A percentile compares a stretch with the other conserved stretches of the same genome.
These are phyloP conservation scores for Anthoscopus minutus DNA, from an alignment of 2,113 vertebrate species.

Conservation along the genomic window DNA sequence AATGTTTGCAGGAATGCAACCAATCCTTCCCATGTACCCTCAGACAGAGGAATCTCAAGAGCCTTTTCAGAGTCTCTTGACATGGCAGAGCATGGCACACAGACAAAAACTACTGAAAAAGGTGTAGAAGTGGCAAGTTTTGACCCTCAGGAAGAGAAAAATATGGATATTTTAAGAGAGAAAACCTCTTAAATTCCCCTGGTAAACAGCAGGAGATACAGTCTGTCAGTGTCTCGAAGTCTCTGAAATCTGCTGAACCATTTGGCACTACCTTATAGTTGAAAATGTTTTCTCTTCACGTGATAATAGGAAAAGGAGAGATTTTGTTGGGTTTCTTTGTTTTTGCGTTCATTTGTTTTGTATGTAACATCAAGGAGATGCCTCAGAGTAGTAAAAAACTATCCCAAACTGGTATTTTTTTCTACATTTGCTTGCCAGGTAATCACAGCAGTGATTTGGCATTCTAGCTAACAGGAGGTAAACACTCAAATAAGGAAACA, in stretches of 20 bases:
- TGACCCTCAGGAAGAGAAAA: constrained; percentile 33
- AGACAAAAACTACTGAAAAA: constrained; percentile 8
- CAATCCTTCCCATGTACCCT: not conserved
- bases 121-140: not conserved
- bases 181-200: constrained; percentile 37
- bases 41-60: not conserved
- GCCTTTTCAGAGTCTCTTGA: constrained; percentile 1
- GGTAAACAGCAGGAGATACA: constrained; percentile 45
- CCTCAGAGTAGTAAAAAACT: not conserved
- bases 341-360: not conserved
- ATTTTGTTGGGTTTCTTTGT: not conserved
- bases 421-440: not conserved
- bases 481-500: not conserved
- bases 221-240: constrained; percentile 3
- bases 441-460: not conserved
- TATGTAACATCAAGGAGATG: not conserved
- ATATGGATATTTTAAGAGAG: not conserved
- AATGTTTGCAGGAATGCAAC: not conserved
- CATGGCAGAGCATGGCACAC: not conserved
- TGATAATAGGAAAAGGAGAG: not conserved
- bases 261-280: constrained; percentile 34
- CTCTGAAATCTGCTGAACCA: constrained; percentile 49
- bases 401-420: not conserved
- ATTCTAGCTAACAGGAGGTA: not conserved
- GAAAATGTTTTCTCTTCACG: not conserved